Evolutionary conservation across 2,888 invertebrate genomes (phyloP).

Genomic region (Phlogophora meticulosa): DNA sequence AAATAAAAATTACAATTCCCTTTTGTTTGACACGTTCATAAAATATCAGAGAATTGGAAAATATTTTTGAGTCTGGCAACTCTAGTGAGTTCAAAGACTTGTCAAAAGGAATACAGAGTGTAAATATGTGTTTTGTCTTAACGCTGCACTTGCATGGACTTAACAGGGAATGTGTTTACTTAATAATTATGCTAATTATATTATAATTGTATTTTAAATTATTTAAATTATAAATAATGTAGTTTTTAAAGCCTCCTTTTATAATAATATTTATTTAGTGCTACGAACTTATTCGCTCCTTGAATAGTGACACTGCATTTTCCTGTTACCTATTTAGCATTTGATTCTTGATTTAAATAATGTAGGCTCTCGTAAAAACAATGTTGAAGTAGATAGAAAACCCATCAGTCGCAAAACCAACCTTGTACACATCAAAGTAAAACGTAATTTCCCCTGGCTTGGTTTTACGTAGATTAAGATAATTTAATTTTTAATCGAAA

Average conservation of each 20-base stretch:
- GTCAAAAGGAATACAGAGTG: constrained; percentile 45
- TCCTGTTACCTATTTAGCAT: background rate
- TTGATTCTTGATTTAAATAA: background rate
- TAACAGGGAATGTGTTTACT: constrained; percentile 86
- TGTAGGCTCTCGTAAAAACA: background rate
- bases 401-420: background rate
- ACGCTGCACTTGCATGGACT: constrained; percentile 88
- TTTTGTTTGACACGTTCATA: constrained; percentile 5
- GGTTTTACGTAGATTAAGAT: constrained; percentile 29
- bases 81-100: constrained; percentile 7
- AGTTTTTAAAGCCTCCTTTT: constrained; percentile 33
- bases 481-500: constrained; percentile 1
- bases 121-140: constrained; percentile 73
- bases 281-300: constrained; percentile 12
- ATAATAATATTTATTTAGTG: background rate
- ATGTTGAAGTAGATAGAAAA: constrained; percentile 36
- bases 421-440: background rate
- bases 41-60: constrained; percentile 19
- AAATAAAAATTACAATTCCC: background rate
- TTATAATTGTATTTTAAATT: constrained; percentile 20
- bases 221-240: too few relatives aligned
- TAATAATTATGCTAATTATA: constrained; percentile 56
- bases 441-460: constrained; percentile 26
- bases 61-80: constrained; percentile 29
- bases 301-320: constrained; percentile 9